Conservation (phyloP, 2,113 vertebrate species). For the Porphyrio hochstetteri region DNA sequence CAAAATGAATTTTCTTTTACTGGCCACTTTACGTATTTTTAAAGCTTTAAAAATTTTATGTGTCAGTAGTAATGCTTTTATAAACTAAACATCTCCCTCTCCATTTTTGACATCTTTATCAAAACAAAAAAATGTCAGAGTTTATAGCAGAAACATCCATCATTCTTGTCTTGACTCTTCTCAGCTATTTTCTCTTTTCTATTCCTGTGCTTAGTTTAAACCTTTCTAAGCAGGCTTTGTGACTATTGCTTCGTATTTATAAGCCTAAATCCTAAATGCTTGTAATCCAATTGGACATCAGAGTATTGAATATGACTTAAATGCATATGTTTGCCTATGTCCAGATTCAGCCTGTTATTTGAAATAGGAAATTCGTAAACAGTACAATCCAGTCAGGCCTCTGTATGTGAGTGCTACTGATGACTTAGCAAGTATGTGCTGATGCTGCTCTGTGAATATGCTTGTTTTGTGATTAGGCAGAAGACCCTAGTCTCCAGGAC, state of each 20-base stretch:
- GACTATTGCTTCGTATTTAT: neutral
- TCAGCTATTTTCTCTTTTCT: neutral
- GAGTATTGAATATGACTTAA: neutral
- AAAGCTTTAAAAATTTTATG: neutral
- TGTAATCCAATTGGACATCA: neutral
- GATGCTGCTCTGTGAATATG: neutral
- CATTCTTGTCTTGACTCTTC: neutral
- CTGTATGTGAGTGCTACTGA: neutral
- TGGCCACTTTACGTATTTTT: conserved; percentile 1
- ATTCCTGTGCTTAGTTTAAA: neutral
- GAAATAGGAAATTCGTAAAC: neutral
- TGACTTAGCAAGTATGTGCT: neutral
- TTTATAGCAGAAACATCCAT: neutral
- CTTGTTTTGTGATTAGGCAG: neutral
- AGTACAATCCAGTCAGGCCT: neutral
- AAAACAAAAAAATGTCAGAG: neutral
- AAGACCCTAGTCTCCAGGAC: neutral
- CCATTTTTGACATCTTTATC: neutral
- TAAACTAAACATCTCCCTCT: neutral
- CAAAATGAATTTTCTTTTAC: conserved; percentile 12
- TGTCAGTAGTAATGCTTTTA: neutral
- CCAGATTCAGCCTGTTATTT: neutral
- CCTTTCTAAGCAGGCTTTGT: neutral
- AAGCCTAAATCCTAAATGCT: neutral
- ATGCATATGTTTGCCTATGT: neutral